Evolutionary conservation across 2,797 vertebrate species (phyloP).

Genomic region (Choloepus didactylus): DNA sequence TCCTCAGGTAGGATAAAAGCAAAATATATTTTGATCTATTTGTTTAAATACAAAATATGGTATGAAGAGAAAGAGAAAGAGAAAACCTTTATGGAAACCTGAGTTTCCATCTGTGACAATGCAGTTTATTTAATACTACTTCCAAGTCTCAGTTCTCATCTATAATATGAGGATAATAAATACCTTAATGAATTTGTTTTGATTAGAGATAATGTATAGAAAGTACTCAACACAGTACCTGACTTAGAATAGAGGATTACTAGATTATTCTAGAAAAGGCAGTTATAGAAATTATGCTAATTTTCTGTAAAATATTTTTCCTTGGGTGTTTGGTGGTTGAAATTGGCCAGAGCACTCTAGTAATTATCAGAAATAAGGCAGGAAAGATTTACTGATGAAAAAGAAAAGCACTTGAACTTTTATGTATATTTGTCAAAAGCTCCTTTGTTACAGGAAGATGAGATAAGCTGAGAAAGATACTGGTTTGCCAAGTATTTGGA

Average conservation of each 20-base stretch:
- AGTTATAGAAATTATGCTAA: slow-evolving; percentile 17
- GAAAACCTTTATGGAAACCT: background rate
- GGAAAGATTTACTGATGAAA: slow-evolving; percentile 7
- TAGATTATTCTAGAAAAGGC: slow-evolving; percentile 23
- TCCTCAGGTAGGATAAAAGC: background rate
- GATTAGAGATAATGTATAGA: background rate
- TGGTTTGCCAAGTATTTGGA: background rate
- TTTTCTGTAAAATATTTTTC: slow-evolving; percentile 26
- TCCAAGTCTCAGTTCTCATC: background rate
- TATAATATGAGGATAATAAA: background rate
- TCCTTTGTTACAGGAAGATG: background rate
- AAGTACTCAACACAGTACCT: background rate
- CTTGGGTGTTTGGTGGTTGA: background rate
- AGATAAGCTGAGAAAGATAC: background rate
- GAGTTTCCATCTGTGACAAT: background rate
- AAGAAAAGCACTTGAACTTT: slow-evolving; percentile 14
- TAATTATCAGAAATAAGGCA: background rate
- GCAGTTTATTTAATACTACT: background rate
- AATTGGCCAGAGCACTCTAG: background rate
- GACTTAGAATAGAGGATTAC: background rate
- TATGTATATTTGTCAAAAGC: background rate
- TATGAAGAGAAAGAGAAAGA: background rate
- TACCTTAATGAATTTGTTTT: background rate
- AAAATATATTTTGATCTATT: background rate
- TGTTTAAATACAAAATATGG: slow-evolving; percentile 38